phyloP scores from a whole-genome alignment of 2,113 vertebrate genomes.

The Phylloscopus trochiloides region DNA sequence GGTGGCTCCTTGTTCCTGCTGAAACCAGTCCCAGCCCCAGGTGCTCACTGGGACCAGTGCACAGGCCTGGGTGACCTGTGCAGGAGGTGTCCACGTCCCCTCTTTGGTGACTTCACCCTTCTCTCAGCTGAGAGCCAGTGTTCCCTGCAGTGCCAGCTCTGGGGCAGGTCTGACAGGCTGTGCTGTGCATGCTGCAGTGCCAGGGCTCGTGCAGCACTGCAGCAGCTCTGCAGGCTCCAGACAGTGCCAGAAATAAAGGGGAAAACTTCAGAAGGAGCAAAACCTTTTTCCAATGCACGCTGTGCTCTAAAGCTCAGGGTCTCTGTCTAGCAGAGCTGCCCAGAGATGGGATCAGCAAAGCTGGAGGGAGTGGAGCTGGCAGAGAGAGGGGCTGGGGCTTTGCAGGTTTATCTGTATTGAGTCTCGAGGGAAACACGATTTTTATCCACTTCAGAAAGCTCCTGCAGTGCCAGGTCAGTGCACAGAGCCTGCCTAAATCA shows the following conservation, averaged over 20 bases:
- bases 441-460: not conserved
- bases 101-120: not conserved
- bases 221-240: constrained; percentile 20
- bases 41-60: not conserved
- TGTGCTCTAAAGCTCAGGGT: not conserved
- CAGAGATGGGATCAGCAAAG: not conserved
- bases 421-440: not conserved
- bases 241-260: not conserved
- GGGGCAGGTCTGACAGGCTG: not conserved
- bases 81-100: not conserved
- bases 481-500: not conserved
- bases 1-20: not conserved
- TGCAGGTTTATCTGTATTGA: not conserved
- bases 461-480: constrained; percentile 14
- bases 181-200: not conserved
- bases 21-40: not conserved
- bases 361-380: not conserved
- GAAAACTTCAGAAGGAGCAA: not conserved
- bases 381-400: not conserved
- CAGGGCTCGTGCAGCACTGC: not conserved
- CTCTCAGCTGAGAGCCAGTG: not conserved
- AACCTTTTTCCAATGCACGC: not conserved
- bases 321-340: not conserved
- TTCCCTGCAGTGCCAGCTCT: not conserved
- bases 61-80: accelerated